Evolutionary conservation across 2,113 vertebrate species (phyloP).

Genomic region (Oceanites oceanicus): DNA sequence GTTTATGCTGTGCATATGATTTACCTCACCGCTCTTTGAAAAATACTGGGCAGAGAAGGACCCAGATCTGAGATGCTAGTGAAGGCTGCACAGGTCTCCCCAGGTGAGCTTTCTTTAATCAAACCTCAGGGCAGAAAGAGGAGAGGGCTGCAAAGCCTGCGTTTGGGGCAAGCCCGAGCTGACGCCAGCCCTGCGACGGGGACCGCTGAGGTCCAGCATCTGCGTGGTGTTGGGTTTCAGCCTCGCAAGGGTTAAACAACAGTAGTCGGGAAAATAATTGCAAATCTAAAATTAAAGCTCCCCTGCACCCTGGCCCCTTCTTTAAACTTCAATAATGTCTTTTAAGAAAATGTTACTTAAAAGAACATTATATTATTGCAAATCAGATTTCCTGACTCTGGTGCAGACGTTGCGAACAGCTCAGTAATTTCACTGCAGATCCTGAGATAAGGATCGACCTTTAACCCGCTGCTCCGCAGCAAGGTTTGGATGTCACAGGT

Average conservation of each 20-base stretch:
- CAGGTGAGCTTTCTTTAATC: accelerated
- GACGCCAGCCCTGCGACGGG: not conserved
- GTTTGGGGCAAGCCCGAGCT: not conserved
- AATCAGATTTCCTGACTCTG: conserved; percentile 72
- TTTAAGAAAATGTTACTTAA: conserved; percentile 67
- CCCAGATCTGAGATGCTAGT: not conserved
- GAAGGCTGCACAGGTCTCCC: not conserved
- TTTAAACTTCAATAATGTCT: conserved; percentile 67
- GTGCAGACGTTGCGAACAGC: conserved; percentile 55
- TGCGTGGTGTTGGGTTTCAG: conserved; percentile 33
- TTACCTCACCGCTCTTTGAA: not conserved
- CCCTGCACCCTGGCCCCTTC: conserved; percentile 51
- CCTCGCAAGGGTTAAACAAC: conserved; percentile 69
- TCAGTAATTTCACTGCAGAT: conserved; percentile 56
- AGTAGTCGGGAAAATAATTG: conserved; percentile 66
- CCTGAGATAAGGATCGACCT: conserved; percentile 52
- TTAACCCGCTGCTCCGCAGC: conserved; percentile 2
- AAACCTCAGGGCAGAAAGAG: not conserved
- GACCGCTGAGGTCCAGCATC: not conserved
- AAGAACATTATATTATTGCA: conserved; percentile 70
- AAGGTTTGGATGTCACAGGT: conserved; percentile 17
- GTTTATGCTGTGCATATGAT: not conserved
- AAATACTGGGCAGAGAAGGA: not conserved
- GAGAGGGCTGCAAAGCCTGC: not conserved
- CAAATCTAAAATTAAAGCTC: conserved; percentile 61